A percentile compares a stretch with the other conserved stretches of the same genome.
phyloP scores from a whole-genome alignment of 2,888 invertebrate genomes.

The Kuschelorhynchus macadamiae region DNA sequence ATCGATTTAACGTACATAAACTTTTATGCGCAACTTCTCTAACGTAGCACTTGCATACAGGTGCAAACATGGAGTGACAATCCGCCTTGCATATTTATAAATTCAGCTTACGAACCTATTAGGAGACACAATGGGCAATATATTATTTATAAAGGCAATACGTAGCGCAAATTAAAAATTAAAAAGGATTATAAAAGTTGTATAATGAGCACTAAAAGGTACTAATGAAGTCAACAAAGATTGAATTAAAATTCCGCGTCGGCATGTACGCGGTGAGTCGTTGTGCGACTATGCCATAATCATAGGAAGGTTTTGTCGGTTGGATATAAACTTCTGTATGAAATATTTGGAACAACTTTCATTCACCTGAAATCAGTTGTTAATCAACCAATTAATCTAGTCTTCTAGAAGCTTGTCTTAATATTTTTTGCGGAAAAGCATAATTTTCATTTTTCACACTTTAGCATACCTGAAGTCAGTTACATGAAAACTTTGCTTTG shows the following conservation, averaged over 20 bases:
- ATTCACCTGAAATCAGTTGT: too few species aligned
- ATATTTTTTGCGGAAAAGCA: too few species aligned
- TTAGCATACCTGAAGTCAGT: too few species aligned
- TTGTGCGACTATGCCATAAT: not conserved
- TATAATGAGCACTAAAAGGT: conserved; percentile 38
- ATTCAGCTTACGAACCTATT: conserved; percentile 46
- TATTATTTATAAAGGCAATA: conserved; percentile 46
- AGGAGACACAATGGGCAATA: conserved; percentile 44
- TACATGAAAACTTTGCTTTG: too few species aligned
- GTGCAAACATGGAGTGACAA: conserved; percentile 46
- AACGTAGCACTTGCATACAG: conserved; percentile 16
- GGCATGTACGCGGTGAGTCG: not conserved
- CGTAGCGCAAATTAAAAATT: conserved; percentile 47
- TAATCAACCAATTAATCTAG: too few species aligned
- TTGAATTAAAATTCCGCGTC: conserved; percentile 31
- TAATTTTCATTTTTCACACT: too few species aligned
- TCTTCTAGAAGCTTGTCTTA: too few species aligned
- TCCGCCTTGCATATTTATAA: conserved; percentile 47
- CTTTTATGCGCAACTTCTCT: conserved; percentile 4
- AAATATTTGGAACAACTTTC: too few species aligned
- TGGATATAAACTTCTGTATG: too few species aligned
- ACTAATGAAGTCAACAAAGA: conserved; percentile 40
- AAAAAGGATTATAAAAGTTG: conserved; percentile 38
- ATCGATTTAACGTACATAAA: too few species aligned
- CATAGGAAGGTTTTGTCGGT: too few species aligned